Percentiles rank a stretch among this genome's conserved stretches.
phyloP scores from a whole-genome alignment of 2,888 invertebrate genomes.

The Oscheius sp. region DNA sequence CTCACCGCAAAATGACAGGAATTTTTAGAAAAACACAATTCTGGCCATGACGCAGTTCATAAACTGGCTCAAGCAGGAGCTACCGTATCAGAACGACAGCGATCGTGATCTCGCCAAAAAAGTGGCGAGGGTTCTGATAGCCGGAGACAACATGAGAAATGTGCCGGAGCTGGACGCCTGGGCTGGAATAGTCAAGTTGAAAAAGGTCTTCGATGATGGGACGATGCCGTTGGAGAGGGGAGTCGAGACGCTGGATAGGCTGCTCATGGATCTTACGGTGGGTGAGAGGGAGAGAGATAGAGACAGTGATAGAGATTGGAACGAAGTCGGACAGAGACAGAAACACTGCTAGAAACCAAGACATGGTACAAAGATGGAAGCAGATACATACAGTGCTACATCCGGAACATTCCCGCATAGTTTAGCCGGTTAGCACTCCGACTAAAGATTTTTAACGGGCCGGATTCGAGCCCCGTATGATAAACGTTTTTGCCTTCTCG shows the following conservation, averaged over 20 bases:
- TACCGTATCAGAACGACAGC: background rate
- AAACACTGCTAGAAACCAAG: too few relatives aligned
- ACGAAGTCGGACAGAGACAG: too few relatives aligned
- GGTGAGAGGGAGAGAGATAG: background rate
- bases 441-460: too few relatives aligned
- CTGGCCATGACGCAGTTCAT: background rate
- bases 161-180: too few relatives aligned
- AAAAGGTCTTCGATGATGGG: too few relatives aligned
- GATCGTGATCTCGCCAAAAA: background rate
- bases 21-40: background rate
- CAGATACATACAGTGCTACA: too few relatives aligned
- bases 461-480: too few relatives aligned
- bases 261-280: background rate
- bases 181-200: too few relatives aligned
- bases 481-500: too few relatives aligned
- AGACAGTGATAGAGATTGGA: background rate
- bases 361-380: too few relatives aligned
- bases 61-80: background rate
- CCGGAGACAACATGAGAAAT: conserved; percentile 16
- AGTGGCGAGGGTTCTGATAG: conserved; percentile 27
- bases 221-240: conserved; percentile 2
- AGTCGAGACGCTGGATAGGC: background rate
- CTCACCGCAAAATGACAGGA: background rate
- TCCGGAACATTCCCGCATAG: too few relatives aligned
- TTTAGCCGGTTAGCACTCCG: too few relatives aligned